Evolutionary conservation across 2,888 invertebrate genomes (phyloP).

Genomic region (Scelioninae gen. 1): DNA sequence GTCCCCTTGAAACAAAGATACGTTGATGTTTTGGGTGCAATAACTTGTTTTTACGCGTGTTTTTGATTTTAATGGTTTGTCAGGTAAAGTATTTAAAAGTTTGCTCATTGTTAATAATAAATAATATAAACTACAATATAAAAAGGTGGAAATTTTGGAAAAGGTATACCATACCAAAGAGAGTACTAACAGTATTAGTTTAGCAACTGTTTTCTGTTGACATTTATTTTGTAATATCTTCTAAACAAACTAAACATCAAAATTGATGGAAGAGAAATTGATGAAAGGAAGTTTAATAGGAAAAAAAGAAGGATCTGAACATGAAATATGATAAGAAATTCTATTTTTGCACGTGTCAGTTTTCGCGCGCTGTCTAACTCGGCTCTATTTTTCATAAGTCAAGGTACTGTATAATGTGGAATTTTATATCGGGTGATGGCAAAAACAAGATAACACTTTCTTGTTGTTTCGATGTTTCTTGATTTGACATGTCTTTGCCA

Average conservation of each 20-base stretch:
- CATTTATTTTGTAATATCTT: not conserved
- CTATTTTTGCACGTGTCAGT: constrained; percentile 42
- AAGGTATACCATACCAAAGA: constrained; percentile 46
- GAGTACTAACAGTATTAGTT: constrained; percentile 48
- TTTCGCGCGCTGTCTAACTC: constrained; percentile 43
- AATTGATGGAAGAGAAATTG: not conserved
- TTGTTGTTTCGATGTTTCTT: not conserved
- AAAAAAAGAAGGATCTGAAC: not conserved
- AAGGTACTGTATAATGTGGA: not conserved
- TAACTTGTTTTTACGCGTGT: not conserved
- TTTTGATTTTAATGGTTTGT: not conserved
- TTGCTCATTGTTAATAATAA: constrained; percentile 19
- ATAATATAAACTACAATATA: no score
- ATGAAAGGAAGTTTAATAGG: no score
- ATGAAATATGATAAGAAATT: no score
- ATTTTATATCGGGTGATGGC: constrained; percentile 5
- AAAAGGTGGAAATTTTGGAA: not conserved
- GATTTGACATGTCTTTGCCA: not conserved
- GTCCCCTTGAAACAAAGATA: not conserved
- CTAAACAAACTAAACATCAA: not conserved
- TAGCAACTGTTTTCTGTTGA: constrained; percentile 9
- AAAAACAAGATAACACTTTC: not conserved
- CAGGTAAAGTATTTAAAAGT: not conserved
- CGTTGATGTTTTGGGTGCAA: not conserved
- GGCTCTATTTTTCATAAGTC: constrained; percentile 47